Percentiles rank a stretch among this genome's conserved stretches.
Conservation (phyloP, 2,888 invertebrate genomes). For the Melanophora roralis region DNA sequence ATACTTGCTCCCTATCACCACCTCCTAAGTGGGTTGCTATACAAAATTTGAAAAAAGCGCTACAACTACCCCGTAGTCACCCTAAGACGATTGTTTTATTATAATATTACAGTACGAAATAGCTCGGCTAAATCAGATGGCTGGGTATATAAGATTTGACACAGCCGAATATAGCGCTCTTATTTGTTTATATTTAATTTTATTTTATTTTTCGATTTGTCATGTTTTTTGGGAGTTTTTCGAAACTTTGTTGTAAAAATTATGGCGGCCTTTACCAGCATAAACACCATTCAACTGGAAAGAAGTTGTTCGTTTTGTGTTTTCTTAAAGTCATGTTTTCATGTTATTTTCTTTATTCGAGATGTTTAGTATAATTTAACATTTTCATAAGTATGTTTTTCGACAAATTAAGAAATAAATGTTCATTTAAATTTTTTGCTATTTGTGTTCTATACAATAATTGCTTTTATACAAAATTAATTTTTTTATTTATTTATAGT, state of each 20-base stretch:
- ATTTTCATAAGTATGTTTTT: conserved; percentile 8
- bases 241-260: not conserved
- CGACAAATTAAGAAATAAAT: conserved; percentile 57
- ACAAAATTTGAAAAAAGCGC: no score
- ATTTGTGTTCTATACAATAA: not conserved
- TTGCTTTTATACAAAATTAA: not conserved
- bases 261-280: not conserved
- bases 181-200: no score
- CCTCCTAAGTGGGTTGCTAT: no score
- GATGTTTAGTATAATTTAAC: conserved; percentile 22
- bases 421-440: conserved; percentile 26
- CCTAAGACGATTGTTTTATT: no score
- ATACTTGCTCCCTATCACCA: no score
- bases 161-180: no score
- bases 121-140: no score
- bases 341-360: not conserved
- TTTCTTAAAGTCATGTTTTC: conserved; percentile 4
- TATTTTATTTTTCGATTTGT: not conserved
- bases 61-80: no score
- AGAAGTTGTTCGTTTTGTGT: not conserved
- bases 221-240: not conserved
- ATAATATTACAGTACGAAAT: no score
- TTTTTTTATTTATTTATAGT: conserved; percentile 34
- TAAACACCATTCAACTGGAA: conserved; percentile 18
- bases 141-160: no score